Evolutionary conservation across 2,113 vertebrate genomes (phyloP).

Genomic region (Vidua macroura): DNA sequence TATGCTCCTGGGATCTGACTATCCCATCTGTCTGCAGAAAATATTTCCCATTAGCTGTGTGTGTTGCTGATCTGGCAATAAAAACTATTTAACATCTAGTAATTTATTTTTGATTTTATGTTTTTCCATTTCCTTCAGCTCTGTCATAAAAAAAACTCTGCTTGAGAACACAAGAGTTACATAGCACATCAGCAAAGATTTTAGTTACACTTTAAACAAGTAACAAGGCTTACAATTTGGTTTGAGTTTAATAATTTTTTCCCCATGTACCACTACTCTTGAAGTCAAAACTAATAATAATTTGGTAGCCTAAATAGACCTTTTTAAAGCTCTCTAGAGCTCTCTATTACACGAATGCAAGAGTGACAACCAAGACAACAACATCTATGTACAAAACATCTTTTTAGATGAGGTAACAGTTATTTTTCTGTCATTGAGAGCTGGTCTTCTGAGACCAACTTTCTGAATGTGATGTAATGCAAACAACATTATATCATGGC

Average conservation of each 20-base stretch:
- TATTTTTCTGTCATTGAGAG: background rate
- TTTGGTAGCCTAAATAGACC: background rate
- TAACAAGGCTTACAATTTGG: rapidly evolving
- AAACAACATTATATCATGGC: background rate
- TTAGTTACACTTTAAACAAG: background rate
- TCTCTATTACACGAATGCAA: background rate
- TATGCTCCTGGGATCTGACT: conserved; percentile 65
- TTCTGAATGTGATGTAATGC: background rate
- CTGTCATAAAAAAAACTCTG: conserved; percentile 42
- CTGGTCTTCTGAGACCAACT: background rate
- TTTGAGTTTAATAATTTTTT: background rate
- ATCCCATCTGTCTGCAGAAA: conserved; percentile 76
- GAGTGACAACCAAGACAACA: background rate
- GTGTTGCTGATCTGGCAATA: conserved; percentile 69
- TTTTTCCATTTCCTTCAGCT: conserved; percentile 54
- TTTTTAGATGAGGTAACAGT: background rate
- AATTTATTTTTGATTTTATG: conserved; percentile 66
- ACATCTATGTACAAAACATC: rapidly evolving
- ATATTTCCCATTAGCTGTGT: conserved; percentile 67
- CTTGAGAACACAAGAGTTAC: background rate
- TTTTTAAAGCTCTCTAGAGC: background rate
- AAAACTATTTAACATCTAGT: conserved; percentile 67
- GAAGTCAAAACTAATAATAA: background rate
- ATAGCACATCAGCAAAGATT: background rate
- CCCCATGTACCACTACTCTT: background rate